Conservation (phyloP, 1,140 invertebrate genomes). For the Drosophila seguyi region DNA sequence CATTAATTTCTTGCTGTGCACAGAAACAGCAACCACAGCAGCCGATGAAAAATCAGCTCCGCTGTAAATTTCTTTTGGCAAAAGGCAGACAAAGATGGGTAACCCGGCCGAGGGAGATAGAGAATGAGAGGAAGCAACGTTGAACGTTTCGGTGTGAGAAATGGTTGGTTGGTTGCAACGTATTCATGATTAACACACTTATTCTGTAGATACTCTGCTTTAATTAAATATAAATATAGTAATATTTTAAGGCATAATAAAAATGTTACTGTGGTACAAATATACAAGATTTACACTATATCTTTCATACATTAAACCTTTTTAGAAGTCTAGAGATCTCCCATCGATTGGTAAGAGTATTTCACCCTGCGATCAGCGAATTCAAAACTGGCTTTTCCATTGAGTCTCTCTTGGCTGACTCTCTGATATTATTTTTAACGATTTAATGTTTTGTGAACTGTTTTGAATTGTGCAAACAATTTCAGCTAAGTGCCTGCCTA, state of each 20-base stretch:
- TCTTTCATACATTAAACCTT: too few species aligned
- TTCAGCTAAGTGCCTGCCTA: slow-evolving; percentile 76
- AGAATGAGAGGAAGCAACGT: slow-evolving; percentile 6
- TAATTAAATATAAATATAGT: neutral
- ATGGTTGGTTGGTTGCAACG: slow-evolving; percentile 30
- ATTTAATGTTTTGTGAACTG: slow-evolving; percentile 82
- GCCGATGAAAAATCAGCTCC: slow-evolving; percentile 61
- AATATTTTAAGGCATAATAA: neutral
- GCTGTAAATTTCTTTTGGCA: slow-evolving; percentile 72
- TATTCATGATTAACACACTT: neutral
- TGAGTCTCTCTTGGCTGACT: slow-evolving; percentile 22
- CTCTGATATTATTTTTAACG: slow-evolving; percentile 70
- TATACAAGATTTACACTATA: neutral
- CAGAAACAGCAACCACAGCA: slow-evolving; percentile 34
- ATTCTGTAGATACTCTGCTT: neutral
- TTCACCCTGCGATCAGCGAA: slow-evolving; percentile 6
- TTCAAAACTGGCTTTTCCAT: slow-evolving; percentile 8
- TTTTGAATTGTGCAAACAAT: slow-evolving; percentile 84
- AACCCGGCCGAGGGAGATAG: slow-evolving; percentile 1
- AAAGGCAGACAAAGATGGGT: slow-evolving; percentile 21
- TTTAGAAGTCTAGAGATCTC: too few species aligned
- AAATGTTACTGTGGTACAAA: neutral
- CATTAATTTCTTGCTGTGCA: neutral
- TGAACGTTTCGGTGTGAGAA: slow-evolving; percentile 52
- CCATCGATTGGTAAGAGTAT: slow-evolving; percentile 10